Evolutionary conservation across 2,797 vertebrate species (phyloP).

Genomic region (Macropodus opercularis): DNA sequence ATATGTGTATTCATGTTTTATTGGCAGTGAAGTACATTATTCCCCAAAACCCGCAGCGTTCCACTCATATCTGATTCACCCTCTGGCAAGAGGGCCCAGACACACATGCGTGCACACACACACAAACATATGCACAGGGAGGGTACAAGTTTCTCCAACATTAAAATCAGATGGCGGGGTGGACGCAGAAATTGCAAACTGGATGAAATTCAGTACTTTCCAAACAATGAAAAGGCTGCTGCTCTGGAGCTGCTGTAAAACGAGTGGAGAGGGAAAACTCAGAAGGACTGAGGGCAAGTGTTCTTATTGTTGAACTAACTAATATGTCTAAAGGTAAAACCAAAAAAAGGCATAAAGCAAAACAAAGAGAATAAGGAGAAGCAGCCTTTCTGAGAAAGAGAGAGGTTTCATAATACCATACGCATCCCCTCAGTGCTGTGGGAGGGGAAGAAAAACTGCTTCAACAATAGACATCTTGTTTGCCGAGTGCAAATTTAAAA

Average conservation of each 20-base stretch:
- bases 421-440: slow-evolving; percentile 4
- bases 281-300: slow-evolving; percentile 21
- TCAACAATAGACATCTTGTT: slow-evolving; percentile 47
- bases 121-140: slow-evolving; percentile 20
- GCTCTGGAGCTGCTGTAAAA: slow-evolving; percentile 25
- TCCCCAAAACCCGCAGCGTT: slow-evolving; percentile 78
- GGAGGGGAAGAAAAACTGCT: neutral
- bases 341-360: neutral
- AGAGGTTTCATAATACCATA: slow-evolving; percentile 3
- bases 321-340: slow-evolving; percentile 9
- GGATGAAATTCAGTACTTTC: slow-evolving; percentile 64
- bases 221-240: slow-evolving; percentile 55
- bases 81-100: slow-evolving; percentile 58
- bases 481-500: slow-evolving; percentile 12
- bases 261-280: slow-evolving; percentile 32
- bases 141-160: slow-evolving; percentile 54
- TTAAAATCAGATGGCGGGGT: slow-evolving; percentile 63
- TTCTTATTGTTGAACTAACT: slow-evolving; percentile 42
- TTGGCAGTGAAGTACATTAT: slow-evolving; percentile 79
- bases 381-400: neutral
- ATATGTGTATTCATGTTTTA: slow-evolving; percentile 83
- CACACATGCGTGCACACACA: slow-evolving; percentile 19
- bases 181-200: slow-evolving; percentile 59
- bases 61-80: slow-evolving; percentile 80
- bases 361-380: neutral